phyloP scores from a whole-genome alignment of 2,797 vertebrate genomes.

The Phrynocephalus vlangalii region DNA sequence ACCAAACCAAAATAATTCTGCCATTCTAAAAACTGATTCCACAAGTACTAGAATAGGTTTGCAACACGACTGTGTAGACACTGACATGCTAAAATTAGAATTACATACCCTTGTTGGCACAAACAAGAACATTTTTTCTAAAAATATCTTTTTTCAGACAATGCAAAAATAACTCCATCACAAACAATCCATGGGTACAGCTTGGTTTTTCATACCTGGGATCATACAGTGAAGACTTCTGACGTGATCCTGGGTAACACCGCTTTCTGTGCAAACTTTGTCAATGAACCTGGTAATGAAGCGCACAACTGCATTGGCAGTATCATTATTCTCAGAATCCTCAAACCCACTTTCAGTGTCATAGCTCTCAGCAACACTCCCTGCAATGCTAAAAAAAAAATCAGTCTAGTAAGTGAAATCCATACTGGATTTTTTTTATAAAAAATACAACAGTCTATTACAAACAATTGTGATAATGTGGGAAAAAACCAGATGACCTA shows the following conservation, averaged over 20 bases:
- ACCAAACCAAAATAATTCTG: constrained; percentile 37
- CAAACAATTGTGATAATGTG: background rate
- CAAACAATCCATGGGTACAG: background rate
- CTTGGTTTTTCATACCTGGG: constrained; percentile 84
- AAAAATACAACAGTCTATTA: background rate
- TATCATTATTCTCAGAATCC: constrained; percentile 93
- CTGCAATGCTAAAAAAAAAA: constrained; percentile 87
- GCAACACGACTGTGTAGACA: constrained; percentile 30
- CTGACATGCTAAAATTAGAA: constrained; percentile 24
- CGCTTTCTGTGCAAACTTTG: constrained; percentile 98
- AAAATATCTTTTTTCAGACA: constrained; percentile 17
- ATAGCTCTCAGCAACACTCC: constrained; percentile 97
- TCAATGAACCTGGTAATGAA: constrained; percentile 97
- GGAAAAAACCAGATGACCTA: constrained; percentile 53
- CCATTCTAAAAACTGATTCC: constrained; percentile 36
- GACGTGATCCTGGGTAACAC: constrained; percentile 97
- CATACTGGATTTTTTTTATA: background rate
- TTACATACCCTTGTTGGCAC: constrained; percentile 18
- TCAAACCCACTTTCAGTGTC: constrained; percentile 98
- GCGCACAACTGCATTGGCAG: constrained; percentile 91
- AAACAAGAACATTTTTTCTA: constrained; percentile 10
- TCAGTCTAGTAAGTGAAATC: constrained; percentile 2
- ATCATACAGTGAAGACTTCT: constrained; percentile 98
- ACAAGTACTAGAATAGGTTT: background rate
- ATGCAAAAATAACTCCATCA: background rate